phyloP scores from a whole-genome alignment of 2,797 vertebrate species.

The Cossypha niveicapilla region DNA sequence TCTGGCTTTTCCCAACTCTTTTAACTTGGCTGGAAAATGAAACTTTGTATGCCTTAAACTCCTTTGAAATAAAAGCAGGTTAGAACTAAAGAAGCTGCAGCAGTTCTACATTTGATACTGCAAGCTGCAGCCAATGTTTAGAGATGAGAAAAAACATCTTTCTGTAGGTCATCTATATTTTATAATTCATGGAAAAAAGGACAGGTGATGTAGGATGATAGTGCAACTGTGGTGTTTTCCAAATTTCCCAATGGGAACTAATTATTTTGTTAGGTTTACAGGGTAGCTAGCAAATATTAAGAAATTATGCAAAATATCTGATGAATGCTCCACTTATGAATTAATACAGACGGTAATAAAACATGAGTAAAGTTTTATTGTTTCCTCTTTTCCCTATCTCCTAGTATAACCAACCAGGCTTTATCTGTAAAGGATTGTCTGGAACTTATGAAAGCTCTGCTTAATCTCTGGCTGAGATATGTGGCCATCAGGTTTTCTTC shows the following conservation, averaged over 20 bases:
- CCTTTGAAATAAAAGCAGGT: not conserved
- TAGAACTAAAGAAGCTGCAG: not conserved
- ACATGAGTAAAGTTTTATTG: slow-evolving; percentile 30
- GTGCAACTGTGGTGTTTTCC: not conserved
- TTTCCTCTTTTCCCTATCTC: slow-evolving; percentile 15
- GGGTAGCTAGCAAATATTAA: not conserved
- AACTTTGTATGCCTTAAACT: not conserved
- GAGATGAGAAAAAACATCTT: not conserved
- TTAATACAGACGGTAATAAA: slow-evolving; percentile 1
- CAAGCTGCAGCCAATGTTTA: not conserved
- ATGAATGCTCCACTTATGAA: not conserved
- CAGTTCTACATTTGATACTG: not conserved
- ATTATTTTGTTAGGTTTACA: not conserved
- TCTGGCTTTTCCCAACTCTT: not conserved
- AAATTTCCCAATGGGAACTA: not conserved
- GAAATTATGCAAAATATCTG: not conserved
- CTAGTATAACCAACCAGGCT: not conserved
- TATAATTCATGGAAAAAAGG: not conserved
- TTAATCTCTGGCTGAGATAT: not conserved
- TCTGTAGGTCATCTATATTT: not conserved
- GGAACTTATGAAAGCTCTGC: slow-evolving; percentile 15
- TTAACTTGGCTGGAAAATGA: not conserved
- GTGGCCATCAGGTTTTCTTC: not conserved
- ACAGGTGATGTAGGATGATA: not conserved
- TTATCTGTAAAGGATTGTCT: slow-evolving; percentile 26